Percentiles rank a stretch among this genome's conserved stretches.
These are phyloP conservation scores for Galeopsomyia nigrocyanea DNA, from an alignment of 2,888 invertebrate species.

Conservation along the genomic window DNA sequence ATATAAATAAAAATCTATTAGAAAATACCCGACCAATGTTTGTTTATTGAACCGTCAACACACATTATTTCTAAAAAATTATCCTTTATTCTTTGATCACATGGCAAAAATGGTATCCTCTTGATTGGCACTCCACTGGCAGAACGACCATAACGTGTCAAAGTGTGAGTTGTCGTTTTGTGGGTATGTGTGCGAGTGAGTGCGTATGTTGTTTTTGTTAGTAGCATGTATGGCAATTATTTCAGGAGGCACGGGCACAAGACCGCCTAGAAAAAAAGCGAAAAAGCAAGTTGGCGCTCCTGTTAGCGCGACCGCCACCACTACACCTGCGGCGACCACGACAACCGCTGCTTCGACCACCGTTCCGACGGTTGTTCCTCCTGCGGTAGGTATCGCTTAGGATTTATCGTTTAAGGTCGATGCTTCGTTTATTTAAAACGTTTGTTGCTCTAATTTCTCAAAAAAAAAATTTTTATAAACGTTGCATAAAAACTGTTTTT, in stretches of 20 bases:
- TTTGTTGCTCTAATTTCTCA: neutral
- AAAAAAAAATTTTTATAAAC: slow-evolving; percentile 13
- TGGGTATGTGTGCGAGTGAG: slow-evolving; percentile 1
- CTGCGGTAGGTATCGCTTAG: slow-evolving; percentile 35
- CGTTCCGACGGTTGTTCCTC: slow-evolving; percentile 22
- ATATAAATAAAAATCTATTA: slow-evolving; percentile 69
- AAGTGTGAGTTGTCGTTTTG: neutral
- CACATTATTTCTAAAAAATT: slow-evolving; percentile 42
- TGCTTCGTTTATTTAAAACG: no score
- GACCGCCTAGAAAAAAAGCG: slow-evolving; percentile 72
- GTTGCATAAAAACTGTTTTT: slow-evolving; percentile 12
- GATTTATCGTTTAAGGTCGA: slow-evolving; percentile 6
- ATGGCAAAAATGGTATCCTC: slow-evolving; percentile 62
- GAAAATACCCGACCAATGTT: slow-evolving; percentile 60
- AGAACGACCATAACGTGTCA: neutral
- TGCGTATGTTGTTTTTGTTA: no score
- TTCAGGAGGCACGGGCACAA: slow-evolving; percentile 64
- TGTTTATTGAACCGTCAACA: slow-evolving; percentile 19
- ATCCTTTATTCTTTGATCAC: slow-evolving; percentile 33
- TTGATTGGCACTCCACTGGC: slow-evolving; percentile 58
- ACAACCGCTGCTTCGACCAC: slow-evolving; percentile 31
- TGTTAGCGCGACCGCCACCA: slow-evolving; percentile 40
- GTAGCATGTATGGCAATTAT: neutral
- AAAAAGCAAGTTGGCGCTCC: slow-evolving; percentile 69
- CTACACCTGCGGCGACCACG: slow-evolving; percentile 50